Base-by-base conservation (phyloP, 1,140 invertebrate species). In the Drosophila simulans region DNA sequence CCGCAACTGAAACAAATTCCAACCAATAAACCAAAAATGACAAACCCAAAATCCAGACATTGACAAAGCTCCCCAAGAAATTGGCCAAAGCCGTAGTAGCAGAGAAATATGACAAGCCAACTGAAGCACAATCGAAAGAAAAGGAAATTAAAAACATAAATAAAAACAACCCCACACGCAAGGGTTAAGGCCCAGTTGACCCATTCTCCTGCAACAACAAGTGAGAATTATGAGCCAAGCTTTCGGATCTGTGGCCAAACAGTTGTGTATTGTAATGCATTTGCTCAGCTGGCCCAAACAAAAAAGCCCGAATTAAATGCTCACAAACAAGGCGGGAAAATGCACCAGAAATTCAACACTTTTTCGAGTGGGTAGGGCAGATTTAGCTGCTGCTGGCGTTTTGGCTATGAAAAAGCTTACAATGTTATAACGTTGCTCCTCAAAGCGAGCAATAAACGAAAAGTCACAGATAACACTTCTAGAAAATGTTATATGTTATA, bases 71-170 rank as follows among this genome's bases (percentile, higher is more conserved):
- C 62, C 49, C 55, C 51, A 57, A 86, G 81, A 88, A 88, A 86
- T 86, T 86, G 78, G 70, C 71, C 58, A 25, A 52, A 40, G 54
- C 42, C 65, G 34, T 65, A 35, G 37, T 48, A 35, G 55, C 55
- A 27, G 34, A 56, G 25, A 66, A 54, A 39, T 65, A 64, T 48
- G 62, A 71, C 46, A 45, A 43, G 49, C 60, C 46, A 80, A 70
- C 53, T 46, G 63, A 70, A 65, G 68, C 60, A 72, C 75, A 76
- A 70, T 65, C 57, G 70, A 83, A 86, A 83, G 79, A 88, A 77
- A 75, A 88, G 83, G 83, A 86, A 86, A 86, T 86, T 86, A 86
- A 88, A 86, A 79, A 77, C 83, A 86, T 86, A 86, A 86, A 86
- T 86, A 86, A 86, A 80, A 76, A 64, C 58, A 65, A 55, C 82